A percentile compares a stretch with the other conserved stretches of the same genome.
phyloP scores from a whole-genome alignment of 53 echinoderm and acorn worm species.

The Actinopyga echinites region DNA sequence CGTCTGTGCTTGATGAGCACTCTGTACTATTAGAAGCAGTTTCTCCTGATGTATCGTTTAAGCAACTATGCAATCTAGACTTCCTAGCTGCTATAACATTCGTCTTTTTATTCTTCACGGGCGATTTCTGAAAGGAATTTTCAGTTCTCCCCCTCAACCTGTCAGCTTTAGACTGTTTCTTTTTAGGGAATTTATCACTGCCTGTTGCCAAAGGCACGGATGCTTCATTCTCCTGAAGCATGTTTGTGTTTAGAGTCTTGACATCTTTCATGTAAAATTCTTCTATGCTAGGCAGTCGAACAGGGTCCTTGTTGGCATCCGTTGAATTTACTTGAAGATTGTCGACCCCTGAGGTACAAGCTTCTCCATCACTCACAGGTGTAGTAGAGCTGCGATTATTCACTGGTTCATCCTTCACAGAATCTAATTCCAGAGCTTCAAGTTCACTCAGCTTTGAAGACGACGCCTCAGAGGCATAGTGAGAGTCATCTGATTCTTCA shows the following conservation, averaged over 20 bases:
- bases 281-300: conserved; percentile 82
- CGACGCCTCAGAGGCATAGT: conserved; percentile 91
- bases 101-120: conserved; percentile 81
- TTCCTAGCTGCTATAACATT: conserved; percentile 86
- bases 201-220: conserved; percentile 25
- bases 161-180: conserved; percentile 52
- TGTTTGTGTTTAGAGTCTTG: conserved; percentile 94
- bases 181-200: conserved; percentile 91
- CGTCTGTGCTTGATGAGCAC: conserved; percentile 44
- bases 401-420: conserved; percentile 79
- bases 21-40: conserved; percentile 17
- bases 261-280: conserved; percentile 99
- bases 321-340: conserved; percentile 19
- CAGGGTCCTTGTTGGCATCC: conserved; percentile 46
- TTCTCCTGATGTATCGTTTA: not conserved
- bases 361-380: conserved; percentile 5
- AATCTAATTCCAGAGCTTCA: conserved; percentile 88
- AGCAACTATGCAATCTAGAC: conserved; percentile 45
- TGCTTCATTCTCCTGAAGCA: conserved; percentile 85
- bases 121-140: conserved; percentile 62
- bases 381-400: conserved; percentile 41
- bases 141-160: conserved; percentile 61
- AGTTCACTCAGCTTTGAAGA: conserved; percentile 95
- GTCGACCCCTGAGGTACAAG: not conserved
- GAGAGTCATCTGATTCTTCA: conserved; percentile 92